These are phyloP conservation scores for Oceanodroma leucorhoa DNA, from an alignment of 2,797 vertebrate genomes.

Conservation along the genomic window DNA sequence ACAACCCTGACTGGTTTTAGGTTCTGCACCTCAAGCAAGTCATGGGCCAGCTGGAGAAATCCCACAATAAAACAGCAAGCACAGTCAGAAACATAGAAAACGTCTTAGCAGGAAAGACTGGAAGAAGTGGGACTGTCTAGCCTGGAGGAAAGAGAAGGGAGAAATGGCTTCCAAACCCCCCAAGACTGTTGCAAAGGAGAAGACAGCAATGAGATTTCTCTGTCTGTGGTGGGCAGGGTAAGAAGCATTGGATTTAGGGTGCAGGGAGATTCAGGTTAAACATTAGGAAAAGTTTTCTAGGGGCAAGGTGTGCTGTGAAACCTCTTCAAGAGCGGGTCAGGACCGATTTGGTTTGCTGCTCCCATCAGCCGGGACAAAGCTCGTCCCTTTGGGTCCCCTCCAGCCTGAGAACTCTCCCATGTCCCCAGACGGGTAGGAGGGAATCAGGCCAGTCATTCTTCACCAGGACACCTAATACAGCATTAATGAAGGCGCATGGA, in stretches of 20 bases:
- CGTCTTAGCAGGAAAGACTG: neutral
- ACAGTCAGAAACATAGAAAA: neutral
- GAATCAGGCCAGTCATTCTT: neutral
- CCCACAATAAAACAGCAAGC: fast-evolving
- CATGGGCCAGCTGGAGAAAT: neutral
- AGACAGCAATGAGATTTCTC: neutral
- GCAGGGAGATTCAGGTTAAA: neutral
- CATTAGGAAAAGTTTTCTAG: neutral
- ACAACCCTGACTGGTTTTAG: neutral
- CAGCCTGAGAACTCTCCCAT: neutral
- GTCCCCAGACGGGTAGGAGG: neutral
- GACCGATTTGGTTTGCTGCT: neutral
- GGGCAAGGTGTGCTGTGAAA: neutral
- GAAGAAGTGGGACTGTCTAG: neutral
- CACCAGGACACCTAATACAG: neutral
- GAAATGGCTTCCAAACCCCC: neutral
- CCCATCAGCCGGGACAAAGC: neutral
- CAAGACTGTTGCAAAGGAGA: neutral
- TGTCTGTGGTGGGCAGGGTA: neutral
- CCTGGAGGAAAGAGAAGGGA: neutral
- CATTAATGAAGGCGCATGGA: fast-evolving
- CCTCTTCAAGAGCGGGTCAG: neutral
- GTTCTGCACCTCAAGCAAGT: neutral
- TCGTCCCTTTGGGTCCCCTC: fast-evolving
- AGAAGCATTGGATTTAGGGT: neutral